Evolutionary conservation across 2,113 vertebrate genomes (phyloP), one percentile per base, ranked within the genome.

Genomic region (Chamaea fasciata): DNA sequence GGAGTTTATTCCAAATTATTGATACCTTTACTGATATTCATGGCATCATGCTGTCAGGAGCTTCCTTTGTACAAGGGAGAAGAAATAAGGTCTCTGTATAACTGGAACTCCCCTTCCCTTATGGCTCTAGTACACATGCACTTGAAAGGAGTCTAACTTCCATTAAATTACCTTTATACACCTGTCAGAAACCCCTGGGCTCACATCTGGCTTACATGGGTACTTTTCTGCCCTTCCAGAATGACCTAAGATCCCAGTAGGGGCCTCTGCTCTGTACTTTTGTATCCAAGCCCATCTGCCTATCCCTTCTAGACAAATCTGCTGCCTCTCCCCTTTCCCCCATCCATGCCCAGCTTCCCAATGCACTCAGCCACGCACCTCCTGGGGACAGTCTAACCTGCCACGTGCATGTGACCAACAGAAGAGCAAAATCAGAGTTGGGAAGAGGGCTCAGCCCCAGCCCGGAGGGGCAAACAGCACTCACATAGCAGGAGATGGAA

Each of bases 361-460:
- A 31, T 21, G 33, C 2, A 2, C 52, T 62, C 42, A 53, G 62
- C 13, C 33, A 41, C 17, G 26, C 10, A 44, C 3, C 9, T 74
- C 26, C 42, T 20, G 23, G 30, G 47, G 37, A 53, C 1, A 4
- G 21, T 20, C 28, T 0, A 64, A n/a, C 10, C 31, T 83, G 27
- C 19, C 21, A 37, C 0, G 7, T 21, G 20, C 19, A 41, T 0
- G 3, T 6, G 7, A 39, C 37, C 0, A 0, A 46, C 7, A 78
- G 56, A 27, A 55, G 33, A 68, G 39, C 24, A 74, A 46, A 84
- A 17, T 26, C 41, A 41, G 4, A 37, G 56, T 13, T 27, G 14
- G 12, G 47, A 82, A 87, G 42, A 56, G 53, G 50, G 46, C 21
- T 68, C 31, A 69, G 31, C 4, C 35, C 49, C 55, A 56, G 60